Conservation (phyloP, 64 coral and sea anemone species). For the Montipora efflorescens region DNA sequence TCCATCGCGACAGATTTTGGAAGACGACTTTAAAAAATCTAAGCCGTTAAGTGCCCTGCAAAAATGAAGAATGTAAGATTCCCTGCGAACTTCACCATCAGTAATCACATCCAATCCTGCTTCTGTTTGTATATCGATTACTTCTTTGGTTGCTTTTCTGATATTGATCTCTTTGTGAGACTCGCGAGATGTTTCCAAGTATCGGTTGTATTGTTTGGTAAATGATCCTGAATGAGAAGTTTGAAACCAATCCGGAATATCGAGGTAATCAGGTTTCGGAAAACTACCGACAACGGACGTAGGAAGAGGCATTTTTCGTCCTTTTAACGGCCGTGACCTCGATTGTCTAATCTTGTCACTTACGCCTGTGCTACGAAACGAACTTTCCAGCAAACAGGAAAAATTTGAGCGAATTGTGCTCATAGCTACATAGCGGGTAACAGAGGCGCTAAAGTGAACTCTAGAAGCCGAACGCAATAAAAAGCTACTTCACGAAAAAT, state of each 20-base stretch:
- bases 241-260: constrained; percentile 75
- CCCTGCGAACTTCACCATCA: constrained; percentile 82
- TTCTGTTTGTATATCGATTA: constrained; percentile 57
- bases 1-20: constrained; percentile 67
- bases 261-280: constrained; percentile 74
- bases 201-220: constrained; percentile 1
- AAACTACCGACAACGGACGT: constrained; percentile 84
- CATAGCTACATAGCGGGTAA: no score
- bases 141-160: constrained; percentile 53
- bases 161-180: constrained; percentile 3
- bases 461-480: no score
- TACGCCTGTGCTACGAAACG: no score
- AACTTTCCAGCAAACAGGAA: no score
- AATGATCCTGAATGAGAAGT: neutral
- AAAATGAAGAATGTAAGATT: constrained; percentile 86
- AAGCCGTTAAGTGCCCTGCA: constrained; percentile 79
- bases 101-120: constrained; percentile 83
- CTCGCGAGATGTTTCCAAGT: neutral
- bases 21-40: constrained; percentile 77
- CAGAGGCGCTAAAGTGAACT: no score
- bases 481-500: no score
- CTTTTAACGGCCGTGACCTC: neutral
- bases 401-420: no score
- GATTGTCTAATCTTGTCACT: neutral
- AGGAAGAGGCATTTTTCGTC: constrained; percentile 57